Base-by-base conservation (phyloP, 2,888 invertebrate species). In the Sthenelais limicola region DNA sequence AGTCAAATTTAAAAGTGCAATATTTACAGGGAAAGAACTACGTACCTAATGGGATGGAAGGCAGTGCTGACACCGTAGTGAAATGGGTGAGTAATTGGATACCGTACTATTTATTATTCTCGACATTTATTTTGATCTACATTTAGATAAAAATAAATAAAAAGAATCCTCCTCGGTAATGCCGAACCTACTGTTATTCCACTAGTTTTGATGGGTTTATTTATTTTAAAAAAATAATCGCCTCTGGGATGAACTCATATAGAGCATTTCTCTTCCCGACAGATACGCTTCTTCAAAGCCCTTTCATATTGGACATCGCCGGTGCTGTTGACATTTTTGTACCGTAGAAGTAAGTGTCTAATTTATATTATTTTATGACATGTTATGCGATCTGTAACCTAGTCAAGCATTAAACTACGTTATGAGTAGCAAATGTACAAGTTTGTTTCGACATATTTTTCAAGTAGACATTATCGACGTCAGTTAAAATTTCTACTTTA, bases 221-320 rank as follows among this genome's bases (percentile, higher is more conserved):
- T n/a, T 43, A 43, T 43, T 43, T 18, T 43, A 15, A 15, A 15
- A 43, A 15, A 43, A 43, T 43, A 43, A 15, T 18, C 43, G 18
- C 18, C 43, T 43, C 18, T 43, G 43, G 43, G 9, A 43, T 43
- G 18, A 56, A 24, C 7, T 26, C 26, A 28, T 56, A 18, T 56
- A 12, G 18, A 52, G 15, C 21, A 21, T 30, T 56, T 24, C 21
- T 33, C n/a, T 73, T 33, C 5, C 54, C n/a, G 12, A 67, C 79
- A 84, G 85, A 76, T 84, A 30, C 75, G 81, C 21, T 81, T 83
- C 69, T 82, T 83, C 71, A 81, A 81, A 75, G 81, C 82, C 0
- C 68, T 83, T 5, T 81, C 83, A 2, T 83, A 81, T 72, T 84
- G 82, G 83, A 81, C 82, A 2, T 83, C 84, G 9, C 85, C 85